Conservation (phyloP, 2,113 vertebrate species). For the Bos taurus region ARS-UCD2.0 NC_037353.1:50298001-50298500, state of each 20-base stretch:
- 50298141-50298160: neutral
- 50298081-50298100: accelerated
- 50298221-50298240: neutral
- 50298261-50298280: neutral
- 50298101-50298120: neutral
- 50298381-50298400: no score
- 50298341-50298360: neutral
- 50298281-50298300: neutral
- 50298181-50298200: neutral
- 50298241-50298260: neutral
- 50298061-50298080: neutral
- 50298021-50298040: accelerated
- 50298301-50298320: neutral
- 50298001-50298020: accelerated
- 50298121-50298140: neutral
- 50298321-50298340: accelerated
- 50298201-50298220: neutral
- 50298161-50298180: neutral
- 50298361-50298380: neutral
- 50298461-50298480: no score
- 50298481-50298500: neutral
- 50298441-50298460: no score
- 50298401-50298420: no score
- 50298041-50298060: no score
- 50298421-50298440: neutral